Conservation (phyloP, 2,113 vertebrate genomes). For the Trochalopteron elliotii region DNA sequence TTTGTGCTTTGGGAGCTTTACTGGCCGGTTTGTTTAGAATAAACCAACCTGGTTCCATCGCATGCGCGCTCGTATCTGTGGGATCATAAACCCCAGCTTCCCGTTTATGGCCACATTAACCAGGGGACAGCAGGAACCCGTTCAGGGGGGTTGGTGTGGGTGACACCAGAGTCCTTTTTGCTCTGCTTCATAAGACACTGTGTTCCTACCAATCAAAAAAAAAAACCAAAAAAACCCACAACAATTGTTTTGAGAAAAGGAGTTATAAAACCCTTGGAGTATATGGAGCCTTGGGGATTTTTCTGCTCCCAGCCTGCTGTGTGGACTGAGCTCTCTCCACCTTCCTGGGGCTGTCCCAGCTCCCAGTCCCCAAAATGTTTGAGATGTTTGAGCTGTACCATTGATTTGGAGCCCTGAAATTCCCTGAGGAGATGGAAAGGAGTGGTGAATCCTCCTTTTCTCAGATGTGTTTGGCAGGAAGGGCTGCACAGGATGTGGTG, state of each 20-base stretch:
- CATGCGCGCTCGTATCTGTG: neutral
- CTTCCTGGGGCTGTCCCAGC: neutral
- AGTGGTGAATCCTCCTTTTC: neutral
- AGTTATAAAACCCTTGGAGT: neutral
- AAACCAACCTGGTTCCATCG: neutral
- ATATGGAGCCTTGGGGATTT: neutral
- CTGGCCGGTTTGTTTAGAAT: neutral
- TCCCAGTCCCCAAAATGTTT: neutral
- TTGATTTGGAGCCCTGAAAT: neutral
- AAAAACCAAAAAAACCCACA: no score
- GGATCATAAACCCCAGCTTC: neutral
- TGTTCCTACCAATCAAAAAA: neutral
- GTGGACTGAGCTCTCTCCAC: accelerated
- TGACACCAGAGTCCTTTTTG: neutral
- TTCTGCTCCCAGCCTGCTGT: neutral
- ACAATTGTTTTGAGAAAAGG: neutral
- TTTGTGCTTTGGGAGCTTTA: neutral
- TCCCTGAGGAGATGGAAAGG: neutral
- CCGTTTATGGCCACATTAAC: neutral
- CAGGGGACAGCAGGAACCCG: neutral
- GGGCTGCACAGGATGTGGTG: neutral
- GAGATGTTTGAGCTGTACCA: neutral
- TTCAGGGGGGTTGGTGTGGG: neutral
- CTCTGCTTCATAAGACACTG: accelerated
- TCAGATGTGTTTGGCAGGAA: accelerated